These are phyloP conservation scores for Leptestheria dahalacensis DNA, from an alignment of 1,140 invertebrate species.

Conservation along the genomic window DNA sequence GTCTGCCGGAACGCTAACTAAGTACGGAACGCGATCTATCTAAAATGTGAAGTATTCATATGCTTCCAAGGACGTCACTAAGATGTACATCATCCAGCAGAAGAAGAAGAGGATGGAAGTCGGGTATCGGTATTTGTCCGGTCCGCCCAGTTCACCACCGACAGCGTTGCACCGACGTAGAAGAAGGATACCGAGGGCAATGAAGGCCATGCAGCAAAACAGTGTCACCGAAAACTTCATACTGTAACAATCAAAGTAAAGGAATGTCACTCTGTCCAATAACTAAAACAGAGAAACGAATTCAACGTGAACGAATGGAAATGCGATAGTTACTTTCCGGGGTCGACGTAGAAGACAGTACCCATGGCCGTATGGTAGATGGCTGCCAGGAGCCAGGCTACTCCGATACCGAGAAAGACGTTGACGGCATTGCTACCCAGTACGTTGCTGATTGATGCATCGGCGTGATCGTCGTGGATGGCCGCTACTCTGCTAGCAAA, in stretches of 20 bases:
- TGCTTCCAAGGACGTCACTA: conserved; percentile 39
- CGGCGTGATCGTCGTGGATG: conserved; percentile 43
- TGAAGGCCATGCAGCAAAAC: conserved; percentile 25
- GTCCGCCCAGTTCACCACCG: conserved; percentile 44
- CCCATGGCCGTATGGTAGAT: conserved; percentile 24
- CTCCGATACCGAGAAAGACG: conserved; percentile 40
- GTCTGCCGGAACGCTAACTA: too few species aligned
- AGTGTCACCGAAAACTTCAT: conserved; percentile 27
- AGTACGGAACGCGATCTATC: not conserved
- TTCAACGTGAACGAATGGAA: not conserved
- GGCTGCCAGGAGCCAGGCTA: conserved; percentile 26
- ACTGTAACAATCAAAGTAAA: conserved; percentile 18
- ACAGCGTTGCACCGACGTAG: conserved; percentile 32
- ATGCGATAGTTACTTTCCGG: conserved; percentile 23
- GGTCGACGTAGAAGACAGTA: conserved; percentile 21
- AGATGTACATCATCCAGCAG: conserved; percentile 45
- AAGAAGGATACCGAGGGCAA: conserved; percentile 31
- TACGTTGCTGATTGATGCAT: conserved; percentile 47
- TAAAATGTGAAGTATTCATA: conserved; percentile 26
- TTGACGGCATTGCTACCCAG: conserved; percentile 50
- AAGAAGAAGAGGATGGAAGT: conserved; percentile 35
- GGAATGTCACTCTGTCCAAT: not conserved
- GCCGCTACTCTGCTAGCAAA: conserved; percentile 47
- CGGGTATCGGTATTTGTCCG: conserved; percentile 30
- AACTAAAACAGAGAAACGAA: not conserved